phyloP scores from a whole-genome alignment of 2,888 invertebrate species.

The Sesia apiformis region DNA sequence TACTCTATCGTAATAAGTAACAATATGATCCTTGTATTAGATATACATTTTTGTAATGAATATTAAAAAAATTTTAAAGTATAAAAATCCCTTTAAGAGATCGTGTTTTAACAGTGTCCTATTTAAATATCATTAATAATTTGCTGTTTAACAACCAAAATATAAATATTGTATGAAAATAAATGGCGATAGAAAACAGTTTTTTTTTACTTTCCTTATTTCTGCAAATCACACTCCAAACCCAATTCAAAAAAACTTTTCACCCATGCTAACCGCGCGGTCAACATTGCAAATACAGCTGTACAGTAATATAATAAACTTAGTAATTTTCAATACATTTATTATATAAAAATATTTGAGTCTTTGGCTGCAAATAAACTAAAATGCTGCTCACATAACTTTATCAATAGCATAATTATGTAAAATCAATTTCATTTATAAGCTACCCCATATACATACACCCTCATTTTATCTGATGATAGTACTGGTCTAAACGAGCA shows the following conservation, averaged over 20 bases:
- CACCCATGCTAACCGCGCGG: too few species aligned
- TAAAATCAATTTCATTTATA: not conserved
- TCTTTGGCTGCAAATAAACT: conserved; percentile 4
- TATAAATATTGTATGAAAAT: conserved; percentile 18
- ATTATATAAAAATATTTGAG: conserved; percentile 22
- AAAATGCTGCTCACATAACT: not conserved
- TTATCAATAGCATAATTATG: not conserved
- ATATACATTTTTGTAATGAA: not conserved
- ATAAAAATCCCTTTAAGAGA: not conserved
- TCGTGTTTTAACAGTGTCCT: not conserved
- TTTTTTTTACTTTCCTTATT: not conserved
- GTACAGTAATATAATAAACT: not conserved
- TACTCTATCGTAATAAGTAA: not conserved
- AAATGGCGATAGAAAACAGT: conserved; percentile 16
- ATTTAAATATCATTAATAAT: not conserved
- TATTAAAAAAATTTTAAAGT: too few species aligned
- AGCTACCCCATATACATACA: too few species aligned
- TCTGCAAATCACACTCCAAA: too few species aligned
- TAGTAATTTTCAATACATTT: not conserved
- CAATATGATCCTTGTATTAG: not conserved
- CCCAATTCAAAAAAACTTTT: too few species aligned
- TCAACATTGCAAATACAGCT: too few species aligned
- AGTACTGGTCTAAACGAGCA: too few species aligned
- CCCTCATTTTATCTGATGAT: too few species aligned
- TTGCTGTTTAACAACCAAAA: conserved; percentile 13